Evolutionary conservation across 2,797 vertebrate species (phyloP), one percentile per base, ranked within the genome.

Genomic region (Oceanodroma leucorhoa): DNA sequence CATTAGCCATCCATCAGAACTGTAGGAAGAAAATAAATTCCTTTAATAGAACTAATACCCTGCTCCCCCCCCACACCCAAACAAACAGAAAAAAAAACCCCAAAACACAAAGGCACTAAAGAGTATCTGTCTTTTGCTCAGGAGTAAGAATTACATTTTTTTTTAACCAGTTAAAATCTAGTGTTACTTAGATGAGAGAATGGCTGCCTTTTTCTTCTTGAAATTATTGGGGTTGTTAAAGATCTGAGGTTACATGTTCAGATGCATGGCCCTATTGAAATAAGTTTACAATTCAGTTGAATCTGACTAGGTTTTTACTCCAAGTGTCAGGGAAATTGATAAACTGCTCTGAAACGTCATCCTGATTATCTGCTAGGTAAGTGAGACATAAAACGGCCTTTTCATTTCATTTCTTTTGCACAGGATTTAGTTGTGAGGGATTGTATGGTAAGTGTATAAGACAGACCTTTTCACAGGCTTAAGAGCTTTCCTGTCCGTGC

Each of bases 21-120:
- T 70, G 41, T 34, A 48, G 26, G 14, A 80, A 76, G 40, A 66
- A 84, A 87, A 27, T 36, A 38, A 60, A 21, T 20, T 13, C 9
- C 3, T 54, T 51, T 38, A 24, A 3, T 45, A 29, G 14, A 77
- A 51, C 24, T 32, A 66, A 7, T 69, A 32, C 17, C 4, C 6
- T 1, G 1, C 5, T 6, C 5, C 6, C 11, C 3, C 19, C 1
- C 2, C 9, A 30, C 2, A 15, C 22, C 11, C 30, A 26, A 46
- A 18, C 85, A 64, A 22, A 8, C 10, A 32, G 45, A 87, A 23
- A 54, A 32, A 16, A 41, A 9, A 58, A 3, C 9, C 11, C 36
- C 41, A n/a, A n/a, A n/a, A n/a, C 41, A 16, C 11, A 57, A 34
- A 80, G 12, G n/a, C 19, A 9, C 30, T 79, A 13, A 43, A 57